phyloP scores from a whole-genome alignment of 1,140 invertebrate genomes.

The Drosophila arizonae region DNA sequence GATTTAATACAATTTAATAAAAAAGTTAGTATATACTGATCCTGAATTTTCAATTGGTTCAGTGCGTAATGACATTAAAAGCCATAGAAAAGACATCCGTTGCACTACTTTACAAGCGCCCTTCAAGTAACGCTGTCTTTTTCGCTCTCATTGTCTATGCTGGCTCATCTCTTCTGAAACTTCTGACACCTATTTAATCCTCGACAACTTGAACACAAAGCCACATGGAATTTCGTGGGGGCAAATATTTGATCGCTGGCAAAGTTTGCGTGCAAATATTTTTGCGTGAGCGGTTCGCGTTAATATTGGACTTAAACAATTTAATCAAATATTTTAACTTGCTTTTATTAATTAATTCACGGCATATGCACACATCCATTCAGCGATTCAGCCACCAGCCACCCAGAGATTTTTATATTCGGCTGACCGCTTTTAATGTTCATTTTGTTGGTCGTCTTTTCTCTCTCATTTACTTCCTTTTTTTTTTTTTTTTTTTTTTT shows the following conservation, averaged over 20 bases:
- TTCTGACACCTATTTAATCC: not conserved
- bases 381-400: not conserved
- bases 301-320: conserved; percentile 52
- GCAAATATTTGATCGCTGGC: conserved; percentile 30
- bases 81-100: too few species aligned
- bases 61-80: too few species aligned
- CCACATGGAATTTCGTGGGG: conserved; percentile 9
- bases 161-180: not conserved
- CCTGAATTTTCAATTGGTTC: too few species aligned
- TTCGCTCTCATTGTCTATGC: not conserved
- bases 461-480: not conserved
- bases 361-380: conserved; percentile 8
- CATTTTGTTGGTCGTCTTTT: conserved; percentile 30
- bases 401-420: conserved; percentile 16
- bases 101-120: too few species aligned
- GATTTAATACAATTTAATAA: too few species aligned
- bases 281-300: conserved; percentile 11
- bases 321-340: conserved; percentile 60
- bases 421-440: conserved; percentile 43
- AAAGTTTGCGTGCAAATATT: conserved; percentile 39
- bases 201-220: not conserved
- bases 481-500: not conserved
- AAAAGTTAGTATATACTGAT: too few species aligned
- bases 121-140: not conserved
- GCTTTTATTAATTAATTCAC: conserved; percentile 54